Evolutionary conservation across 1,140 invertebrate genomes (phyloP).

Genomic region (Zaprionus taronus): DNA sequence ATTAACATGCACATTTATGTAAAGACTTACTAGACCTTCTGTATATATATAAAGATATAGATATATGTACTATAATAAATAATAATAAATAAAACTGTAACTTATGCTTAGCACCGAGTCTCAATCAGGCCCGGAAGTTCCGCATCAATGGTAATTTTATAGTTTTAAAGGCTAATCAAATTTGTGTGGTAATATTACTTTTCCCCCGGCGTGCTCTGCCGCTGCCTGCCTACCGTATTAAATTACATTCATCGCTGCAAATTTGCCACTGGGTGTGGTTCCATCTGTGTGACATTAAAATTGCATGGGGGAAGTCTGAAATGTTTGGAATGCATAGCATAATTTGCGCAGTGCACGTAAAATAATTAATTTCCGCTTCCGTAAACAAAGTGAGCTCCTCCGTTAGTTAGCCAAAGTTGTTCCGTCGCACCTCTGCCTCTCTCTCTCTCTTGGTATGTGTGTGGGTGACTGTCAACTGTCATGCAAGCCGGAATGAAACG

Average conservation of each 20-base stretch:
- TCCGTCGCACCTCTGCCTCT: not conserved
- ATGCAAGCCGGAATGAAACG: not conserved
- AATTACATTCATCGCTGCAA: not conserved
- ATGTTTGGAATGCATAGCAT: slow-evolving; percentile 54
- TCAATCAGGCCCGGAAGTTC: too few species aligned
- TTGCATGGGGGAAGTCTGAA: slow-evolving; percentile 14
- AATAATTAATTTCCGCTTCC: slow-evolving; percentile 78
- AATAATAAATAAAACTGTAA: too few species aligned
- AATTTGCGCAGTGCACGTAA: slow-evolving; percentile 69
- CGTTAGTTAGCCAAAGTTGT: slow-evolving; percentile 40
- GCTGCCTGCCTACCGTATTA: not conserved
- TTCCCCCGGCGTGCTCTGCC: not conserved
- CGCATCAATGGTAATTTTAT: too few species aligned
- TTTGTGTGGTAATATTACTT: not conserved
- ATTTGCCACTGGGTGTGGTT: not conserved
- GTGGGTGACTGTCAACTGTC: slow-evolving; percentile 18
- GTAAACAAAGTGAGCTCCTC: slow-evolving; percentile 61
- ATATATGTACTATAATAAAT: too few species aligned
- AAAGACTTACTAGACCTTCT: too few species aligned
- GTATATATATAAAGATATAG: too few species aligned
- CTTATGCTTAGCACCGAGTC: too few species aligned
- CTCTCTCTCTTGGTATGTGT: slow-evolving; percentile 1
- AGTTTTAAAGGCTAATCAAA: not conserved
- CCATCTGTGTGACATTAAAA: slow-evolving; percentile 28
- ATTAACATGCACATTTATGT: too few species aligned